Conservation (phyloP, 2,797 vertebrate genomes). For the Melanogrammus aeglefinus region DNA sequence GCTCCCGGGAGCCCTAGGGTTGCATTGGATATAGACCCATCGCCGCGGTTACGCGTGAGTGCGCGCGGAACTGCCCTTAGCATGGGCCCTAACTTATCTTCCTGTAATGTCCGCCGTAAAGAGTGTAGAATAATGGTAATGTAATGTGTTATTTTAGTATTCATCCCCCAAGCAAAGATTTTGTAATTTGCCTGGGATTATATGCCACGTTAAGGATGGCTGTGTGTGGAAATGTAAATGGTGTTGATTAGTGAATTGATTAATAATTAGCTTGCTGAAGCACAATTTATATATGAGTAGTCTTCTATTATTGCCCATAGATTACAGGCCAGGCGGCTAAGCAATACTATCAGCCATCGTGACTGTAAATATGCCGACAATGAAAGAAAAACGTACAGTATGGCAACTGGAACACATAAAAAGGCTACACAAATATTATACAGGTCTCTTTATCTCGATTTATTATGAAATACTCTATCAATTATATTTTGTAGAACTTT, state of each 20-base stretch:
- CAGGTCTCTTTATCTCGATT: not conserved
- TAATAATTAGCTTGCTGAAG: not conserved
- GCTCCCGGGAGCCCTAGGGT: slow-evolving; percentile 22
- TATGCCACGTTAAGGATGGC: not conserved
- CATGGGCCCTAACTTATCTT: not conserved
- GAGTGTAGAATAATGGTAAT: not conserved
- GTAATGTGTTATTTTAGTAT: not conserved
- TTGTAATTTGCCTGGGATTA: not conserved
- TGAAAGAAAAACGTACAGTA: not conserved
- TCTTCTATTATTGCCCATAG: not conserved
- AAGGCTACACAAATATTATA: not conserved
- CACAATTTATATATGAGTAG: not conserved
- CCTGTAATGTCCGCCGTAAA: not conserved
- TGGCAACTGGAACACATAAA: not conserved
- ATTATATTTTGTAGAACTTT: not conserved
- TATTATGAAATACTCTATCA: not conserved
- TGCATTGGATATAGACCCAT: slow-evolving; percentile 36
- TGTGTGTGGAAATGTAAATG: not conserved
- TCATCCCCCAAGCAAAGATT: not conserved
- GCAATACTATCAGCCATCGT: not conserved
- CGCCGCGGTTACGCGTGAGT: slow-evolving; percentile 14
- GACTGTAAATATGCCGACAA: not conserved
- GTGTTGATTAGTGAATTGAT: slow-evolving; percentile 1
- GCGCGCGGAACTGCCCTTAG: not conserved
- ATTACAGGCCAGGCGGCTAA: not conserved